phyloP scores from a whole-genome alignment of 2,113 vertebrate genomes.

The Pteruthius melanotis region DNA sequence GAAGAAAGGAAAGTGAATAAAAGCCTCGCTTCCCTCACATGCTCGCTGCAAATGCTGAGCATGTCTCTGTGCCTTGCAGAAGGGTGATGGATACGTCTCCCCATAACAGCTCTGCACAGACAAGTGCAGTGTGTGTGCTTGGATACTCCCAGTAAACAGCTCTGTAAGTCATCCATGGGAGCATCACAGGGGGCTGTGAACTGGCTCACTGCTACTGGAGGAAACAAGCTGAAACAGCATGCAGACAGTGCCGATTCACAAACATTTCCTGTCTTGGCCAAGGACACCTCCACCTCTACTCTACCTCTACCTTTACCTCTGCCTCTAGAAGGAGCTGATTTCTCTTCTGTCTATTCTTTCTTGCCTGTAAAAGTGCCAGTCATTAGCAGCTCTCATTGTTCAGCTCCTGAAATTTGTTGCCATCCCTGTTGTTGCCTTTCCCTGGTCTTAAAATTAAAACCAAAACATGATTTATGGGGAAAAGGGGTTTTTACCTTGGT shows the following conservation, averaged over 20 bases:
- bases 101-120: accelerated
- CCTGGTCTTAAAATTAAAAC: no score
- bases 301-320: background rate
- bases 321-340: background rate
- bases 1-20: background rate
- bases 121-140: background rate
- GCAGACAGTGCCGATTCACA: background rate
- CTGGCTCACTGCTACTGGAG: background rate
- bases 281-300: background rate
- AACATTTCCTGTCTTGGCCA: background rate
- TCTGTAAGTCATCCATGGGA: accelerated
- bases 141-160: background rate
- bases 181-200: background rate
- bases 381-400: background rate
- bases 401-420: background rate
- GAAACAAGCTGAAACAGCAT: background rate
- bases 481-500: no score
- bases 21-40: background rate
- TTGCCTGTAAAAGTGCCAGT: background rate
- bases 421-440: no score
- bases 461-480: no score
- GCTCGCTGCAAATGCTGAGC: accelerated
- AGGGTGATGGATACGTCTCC: background rate
- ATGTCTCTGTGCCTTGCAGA: background rate
- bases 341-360: background rate